Conservation (phyloP, 2,888 invertebrate species). For the Nyleta sp. region DNA sequence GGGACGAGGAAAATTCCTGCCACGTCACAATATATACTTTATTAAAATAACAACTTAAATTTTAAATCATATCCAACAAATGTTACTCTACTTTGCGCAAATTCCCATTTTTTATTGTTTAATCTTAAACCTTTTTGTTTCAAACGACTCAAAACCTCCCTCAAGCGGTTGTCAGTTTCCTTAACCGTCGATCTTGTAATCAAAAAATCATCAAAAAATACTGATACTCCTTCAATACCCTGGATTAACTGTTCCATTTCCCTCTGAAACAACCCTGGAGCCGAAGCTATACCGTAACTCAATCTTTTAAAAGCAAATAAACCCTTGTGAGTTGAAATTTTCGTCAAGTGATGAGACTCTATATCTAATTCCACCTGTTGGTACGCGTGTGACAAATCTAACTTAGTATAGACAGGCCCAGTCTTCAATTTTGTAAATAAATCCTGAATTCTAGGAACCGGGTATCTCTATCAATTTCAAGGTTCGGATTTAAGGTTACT, state of each 20-base stretch:
- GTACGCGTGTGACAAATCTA: constrained; percentile 75
- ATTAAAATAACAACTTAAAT: too few species aligned
- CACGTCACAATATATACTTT: too few species aligned
- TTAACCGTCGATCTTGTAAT: constrained; percentile 64
- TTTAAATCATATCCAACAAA: constrained; percentile 75
- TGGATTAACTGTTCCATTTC: constrained; percentile 72
- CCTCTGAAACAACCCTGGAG: constrained; percentile 76
- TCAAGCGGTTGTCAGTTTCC: constrained; percentile 49
- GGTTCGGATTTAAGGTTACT: constrained; percentile 69
- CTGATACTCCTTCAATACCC: constrained; percentile 62
- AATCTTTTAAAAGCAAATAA: constrained; percentile 68
- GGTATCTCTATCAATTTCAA: constrained; percentile 70
- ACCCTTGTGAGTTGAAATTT: constrained; percentile 70
- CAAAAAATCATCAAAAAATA: constrained; percentile 72
- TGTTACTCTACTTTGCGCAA: constrained; percentile 49
- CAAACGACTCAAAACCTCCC: constrained; percentile 16
- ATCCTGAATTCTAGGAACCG: constrained; percentile 71
- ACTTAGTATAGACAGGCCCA: constrained; percentile 58
- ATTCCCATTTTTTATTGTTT: constrained; percentile 71
- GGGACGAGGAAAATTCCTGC: too few species aligned
- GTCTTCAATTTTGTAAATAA: constrained; percentile 65
- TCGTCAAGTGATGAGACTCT: constrained; percentile 67
- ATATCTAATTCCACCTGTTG: constrained; percentile 75
- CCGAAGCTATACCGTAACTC: constrained; percentile 75
- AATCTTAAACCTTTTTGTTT: constrained; percentile 68